Evolutionary conservation across 2,888 invertebrate species (phyloP), one percentile per base, ranked within the genome.

Genomic region (Tricholauxania praeusta): DNA sequence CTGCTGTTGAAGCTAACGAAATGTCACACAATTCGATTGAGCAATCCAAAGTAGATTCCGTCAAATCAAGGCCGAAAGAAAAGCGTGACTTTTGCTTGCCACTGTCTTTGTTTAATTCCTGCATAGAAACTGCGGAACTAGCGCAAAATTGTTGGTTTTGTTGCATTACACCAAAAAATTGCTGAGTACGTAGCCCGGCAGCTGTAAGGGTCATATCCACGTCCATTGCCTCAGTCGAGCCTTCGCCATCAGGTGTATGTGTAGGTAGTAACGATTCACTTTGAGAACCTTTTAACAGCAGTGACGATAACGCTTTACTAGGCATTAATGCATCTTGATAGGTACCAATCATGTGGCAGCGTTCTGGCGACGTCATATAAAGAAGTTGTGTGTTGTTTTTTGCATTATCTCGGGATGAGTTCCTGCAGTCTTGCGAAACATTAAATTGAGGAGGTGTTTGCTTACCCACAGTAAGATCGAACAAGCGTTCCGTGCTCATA

Each of bases 21-120:
- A 80, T 82, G 74, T 88, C 87, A 59, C 87, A 86, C 71, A 88
- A 74, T 53, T 88, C 88, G 12, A 88, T 86, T 3, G 88, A 87
- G 22, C 86, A 84, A 66, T 88, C 87, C 28, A 88, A 73, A 1
- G 86, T 86, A 6, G 84, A 83, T 19, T 88, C 87, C 0, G 84
- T 85, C 68, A 88, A 75, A 62, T 87, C 87, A 28, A 87, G 74
- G 1, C 88, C 88, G 72, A 88, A 87, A 12, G 87, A 87, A 71
- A 84, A 86, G 12, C 88, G 80, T 3, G 82, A 77, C 62, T 77
- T 78, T 69, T 76, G 72, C 19, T 76, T 78, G 3, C 49, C 68
- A 3, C 19, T 51, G 0, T 74, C 74, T 68, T 76, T 79, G 47
- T 73, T 78, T 47, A 82, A 79, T 73, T 82, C 83, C 48, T 82